phyloP scores from a whole-genome alignment of 1,140 invertebrate species.

The Goniozus legneri region DNA sequence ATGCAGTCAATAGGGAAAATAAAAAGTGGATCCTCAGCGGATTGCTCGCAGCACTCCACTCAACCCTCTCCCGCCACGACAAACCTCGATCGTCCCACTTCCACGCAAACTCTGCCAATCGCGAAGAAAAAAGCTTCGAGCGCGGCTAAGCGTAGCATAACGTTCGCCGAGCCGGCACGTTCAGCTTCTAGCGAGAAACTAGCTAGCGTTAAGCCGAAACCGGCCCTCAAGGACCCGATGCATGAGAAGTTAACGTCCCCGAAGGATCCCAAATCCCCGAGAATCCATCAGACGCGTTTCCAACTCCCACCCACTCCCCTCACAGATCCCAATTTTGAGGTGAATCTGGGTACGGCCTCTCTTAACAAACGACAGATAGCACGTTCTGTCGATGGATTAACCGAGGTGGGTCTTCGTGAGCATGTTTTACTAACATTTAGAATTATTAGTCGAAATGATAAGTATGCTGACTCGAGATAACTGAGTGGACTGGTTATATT shows the following conservation, averaged over 20 bases:
- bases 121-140: conserved; percentile 23
- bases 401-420: conserved; percentile 47
- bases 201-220: conserved; percentile 13
- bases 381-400: conserved; percentile 47
- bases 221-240: conserved; percentile 16
- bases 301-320: conserved; percentile 46
- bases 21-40: conserved; percentile 42
- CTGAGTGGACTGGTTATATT: too few species aligned
- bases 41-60: conserved; percentile 33
- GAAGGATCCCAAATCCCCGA: conserved; percentile 5
- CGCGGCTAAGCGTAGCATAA: conserved; percentile 34
- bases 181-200: conserved; percentile 17
- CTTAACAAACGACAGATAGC: conserved; percentile 49
- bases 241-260: conserved; percentile 24
- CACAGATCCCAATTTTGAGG: conserved; percentile 34
- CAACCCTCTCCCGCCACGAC: conserved; percentile 22
- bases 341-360: conserved; percentile 32
- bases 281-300: conserved; percentile 25
- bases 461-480: background rate
- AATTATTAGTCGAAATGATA: background rate
- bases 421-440: conserved; percentile 31
- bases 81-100: conserved; percentile 27
- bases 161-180: conserved; percentile 36
- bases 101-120: conserved; percentile 32
- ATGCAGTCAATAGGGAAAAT: conserved; percentile 36